Evolutionary conservation across 2,888 invertebrate species (phyloP).

Genomic region (Andrena haemorrhoa): DNA sequence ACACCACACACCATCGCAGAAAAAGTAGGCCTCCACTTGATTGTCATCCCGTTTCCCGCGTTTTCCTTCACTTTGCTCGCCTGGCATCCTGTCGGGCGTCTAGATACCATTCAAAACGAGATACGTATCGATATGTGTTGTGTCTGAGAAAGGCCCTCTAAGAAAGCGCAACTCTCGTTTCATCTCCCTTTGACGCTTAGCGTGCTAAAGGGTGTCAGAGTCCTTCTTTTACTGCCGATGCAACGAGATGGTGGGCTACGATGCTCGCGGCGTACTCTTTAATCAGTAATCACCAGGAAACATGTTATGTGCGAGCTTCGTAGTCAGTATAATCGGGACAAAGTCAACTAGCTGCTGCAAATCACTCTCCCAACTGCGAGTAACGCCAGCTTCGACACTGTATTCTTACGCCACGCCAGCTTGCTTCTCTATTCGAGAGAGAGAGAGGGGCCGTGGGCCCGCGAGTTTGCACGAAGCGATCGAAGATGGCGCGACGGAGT

Average conservation of each 20-base stretch:
- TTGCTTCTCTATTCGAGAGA: no score
- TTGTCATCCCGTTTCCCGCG: constrained; percentile 33
- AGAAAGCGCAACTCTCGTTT: background rate
- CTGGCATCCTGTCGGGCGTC: constrained; percentile 20
- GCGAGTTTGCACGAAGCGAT: no score
- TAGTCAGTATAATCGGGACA: constrained; percentile 25
- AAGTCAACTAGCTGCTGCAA: background rate
- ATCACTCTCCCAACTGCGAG: background rate
- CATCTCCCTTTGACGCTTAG: constrained; percentile 31
- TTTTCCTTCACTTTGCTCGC: constrained; percentile 28
- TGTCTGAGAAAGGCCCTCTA: background rate
- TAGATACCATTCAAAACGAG: constrained; percentile 25
- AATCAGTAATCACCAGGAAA: constrained; percentile 9
- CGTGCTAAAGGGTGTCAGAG: constrained; percentile 32
- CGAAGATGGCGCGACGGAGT: background rate
- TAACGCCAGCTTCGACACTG: background rate
- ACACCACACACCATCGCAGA: constrained; percentile 58
- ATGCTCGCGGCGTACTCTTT: constrained; percentile 29
- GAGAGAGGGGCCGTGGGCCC: no score
- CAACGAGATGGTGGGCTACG: constrained; percentile 34
- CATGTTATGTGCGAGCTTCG: constrained; percentile 44
- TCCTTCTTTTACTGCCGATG: constrained; percentile 49
- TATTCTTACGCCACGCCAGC: background rate
- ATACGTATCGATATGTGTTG: constrained; percentile 21
- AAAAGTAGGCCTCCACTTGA: constrained; percentile 60